phyloP scores from a whole-genome alignment of 2,797 vertebrate species.

The Anguilla marmorata region DNA sequence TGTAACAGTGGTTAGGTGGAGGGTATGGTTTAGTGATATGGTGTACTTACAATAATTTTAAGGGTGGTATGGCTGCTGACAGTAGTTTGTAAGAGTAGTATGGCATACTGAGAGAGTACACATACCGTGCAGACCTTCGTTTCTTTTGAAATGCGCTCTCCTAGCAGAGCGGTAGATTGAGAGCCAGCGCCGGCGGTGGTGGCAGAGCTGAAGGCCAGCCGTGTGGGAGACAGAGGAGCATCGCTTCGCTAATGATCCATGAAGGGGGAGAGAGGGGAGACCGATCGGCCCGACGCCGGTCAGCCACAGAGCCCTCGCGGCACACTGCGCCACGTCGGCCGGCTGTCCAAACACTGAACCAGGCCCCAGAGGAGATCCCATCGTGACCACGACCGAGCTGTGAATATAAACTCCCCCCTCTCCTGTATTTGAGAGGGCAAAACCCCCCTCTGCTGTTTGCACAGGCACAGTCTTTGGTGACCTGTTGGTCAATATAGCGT shows the following conservation, averaged over 20 bases:
- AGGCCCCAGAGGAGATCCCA: neutral
- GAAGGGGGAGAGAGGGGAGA: neutral
- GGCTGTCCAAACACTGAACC: neutral
- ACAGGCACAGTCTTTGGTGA: neutral
- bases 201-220: neutral
- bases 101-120: neutral
- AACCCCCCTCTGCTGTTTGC: neutral
- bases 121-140: neutral
- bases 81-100: too few relatives aligned
- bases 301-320: neutral
- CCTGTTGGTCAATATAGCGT: slow-evolving; percentile 29
- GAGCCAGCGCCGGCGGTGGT: neutral
- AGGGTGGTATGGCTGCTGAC: neutral
- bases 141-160: neutral
- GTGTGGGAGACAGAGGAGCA: neutral
- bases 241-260: neutral
- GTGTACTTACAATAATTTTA: neutral
- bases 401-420: neutral
- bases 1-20: neutral
- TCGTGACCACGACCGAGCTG: neutral
- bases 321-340: neutral
- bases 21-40: neutral
- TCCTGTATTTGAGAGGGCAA: neutral
- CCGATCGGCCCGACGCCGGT: neutral
- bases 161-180: neutral